Base-by-base conservation (phyloP, 1,140 invertebrate genomes). In the Papilio aristodemus region DNA sequence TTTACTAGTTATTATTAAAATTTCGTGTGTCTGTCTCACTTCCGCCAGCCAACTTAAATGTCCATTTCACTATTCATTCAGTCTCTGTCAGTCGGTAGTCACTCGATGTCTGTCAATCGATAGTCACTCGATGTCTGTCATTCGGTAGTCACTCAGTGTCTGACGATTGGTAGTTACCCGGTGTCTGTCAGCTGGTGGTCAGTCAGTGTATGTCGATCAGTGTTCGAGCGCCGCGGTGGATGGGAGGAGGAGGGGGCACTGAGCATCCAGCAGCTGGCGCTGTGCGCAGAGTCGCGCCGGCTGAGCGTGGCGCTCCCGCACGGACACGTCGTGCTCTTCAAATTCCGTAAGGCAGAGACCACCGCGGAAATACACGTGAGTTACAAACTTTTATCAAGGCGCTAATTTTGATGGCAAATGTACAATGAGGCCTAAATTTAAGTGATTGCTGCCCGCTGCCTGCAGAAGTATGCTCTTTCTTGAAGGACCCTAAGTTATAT, bases 321-420 rank as follows among this genome's bases (percentile, higher is more conserved):
- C 77, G 95, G 96, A 71, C 98, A 99, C 92, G 96, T 99, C 76
- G 95, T 99, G 75, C 92, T 99, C 25, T 99, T 98, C 92, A 97
- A 97, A 87, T 99, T 98, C 92, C 95, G 95, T 70, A 99, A 99
- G 92, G 94, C 95, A 68, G 98, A 99, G 88, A 94, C 94, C 73
- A 94, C 93, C 75, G 94, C 95, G 17, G 98, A 99, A 92, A 95
- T 97, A 57, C 93, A 95, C 79, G 97, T 97, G 87, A 94, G 94
- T 93, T 69, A 69, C 27, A 6, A 32, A 32, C 27, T 6, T 32
- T 6, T 14, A 5, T 14, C 43, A 41, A 13, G 10, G 2, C 19
- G 43, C 41, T 43, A 0, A 43, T 17, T 43, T 7, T 8, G n/a
- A n/a, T n/a, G n/a, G n/a, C n/a, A n/a, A n/a, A n/a, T n/a, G n/a